Percentiles rank a stretch among this genome's conserved stretches.
Conservation (phyloP, 1,140 invertebrate species). For the Papilio machaon region DNA sequence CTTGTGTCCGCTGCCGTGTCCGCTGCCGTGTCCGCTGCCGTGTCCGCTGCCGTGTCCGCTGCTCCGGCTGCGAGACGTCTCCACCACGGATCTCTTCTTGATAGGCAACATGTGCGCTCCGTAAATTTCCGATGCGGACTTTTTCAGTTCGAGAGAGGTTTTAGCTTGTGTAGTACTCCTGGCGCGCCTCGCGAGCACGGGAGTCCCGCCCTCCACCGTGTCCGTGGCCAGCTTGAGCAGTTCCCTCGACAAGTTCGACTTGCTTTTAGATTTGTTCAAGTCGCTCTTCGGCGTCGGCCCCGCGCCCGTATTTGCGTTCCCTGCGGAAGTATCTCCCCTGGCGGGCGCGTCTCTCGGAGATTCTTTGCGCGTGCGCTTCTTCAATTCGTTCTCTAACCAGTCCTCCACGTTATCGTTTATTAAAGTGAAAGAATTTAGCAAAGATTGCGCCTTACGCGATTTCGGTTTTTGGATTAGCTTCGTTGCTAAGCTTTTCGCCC, state of each 20-base stretch:
- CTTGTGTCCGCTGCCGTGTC: constrained; percentile 38
- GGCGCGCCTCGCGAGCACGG: constrained; percentile 41
- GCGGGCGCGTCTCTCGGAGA: background rate
- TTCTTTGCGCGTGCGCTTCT: constrained; percentile 45
- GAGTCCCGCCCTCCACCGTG: constrained; percentile 54
- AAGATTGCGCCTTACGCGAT: constrained; percentile 48
- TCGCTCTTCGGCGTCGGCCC: background rate
- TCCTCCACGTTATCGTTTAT: constrained; percentile 60
- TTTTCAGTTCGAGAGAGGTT: constrained; percentile 37
- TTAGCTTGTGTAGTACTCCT: constrained; percentile 42
- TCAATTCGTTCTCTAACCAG: constrained; percentile 63
- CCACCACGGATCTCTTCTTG: constrained; percentile 63
- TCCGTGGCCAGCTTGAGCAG: constrained; percentile 55
- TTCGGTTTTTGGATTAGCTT: constrained; percentile 41
- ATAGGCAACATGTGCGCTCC: constrained; percentile 59
- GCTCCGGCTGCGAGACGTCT: constrained; percentile 30
- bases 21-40: constrained; percentile 38
- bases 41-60: constrained; percentile 40
- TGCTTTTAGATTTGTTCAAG: constrained; percentile 25
- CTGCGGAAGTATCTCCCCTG: background rate
- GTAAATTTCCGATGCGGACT: constrained; percentile 55
- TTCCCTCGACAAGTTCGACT: constrained; percentile 46
- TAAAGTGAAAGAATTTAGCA: constrained; percentile 52
- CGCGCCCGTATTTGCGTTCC: background rate
- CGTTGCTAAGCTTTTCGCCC: constrained; percentile 54